A percentile compares a stretch with the other conserved stretches of the same genome.
phyloP scores from a whole-genome alignment of 2,113 vertebrate species.

The Oreocharis arfaki region DNA sequence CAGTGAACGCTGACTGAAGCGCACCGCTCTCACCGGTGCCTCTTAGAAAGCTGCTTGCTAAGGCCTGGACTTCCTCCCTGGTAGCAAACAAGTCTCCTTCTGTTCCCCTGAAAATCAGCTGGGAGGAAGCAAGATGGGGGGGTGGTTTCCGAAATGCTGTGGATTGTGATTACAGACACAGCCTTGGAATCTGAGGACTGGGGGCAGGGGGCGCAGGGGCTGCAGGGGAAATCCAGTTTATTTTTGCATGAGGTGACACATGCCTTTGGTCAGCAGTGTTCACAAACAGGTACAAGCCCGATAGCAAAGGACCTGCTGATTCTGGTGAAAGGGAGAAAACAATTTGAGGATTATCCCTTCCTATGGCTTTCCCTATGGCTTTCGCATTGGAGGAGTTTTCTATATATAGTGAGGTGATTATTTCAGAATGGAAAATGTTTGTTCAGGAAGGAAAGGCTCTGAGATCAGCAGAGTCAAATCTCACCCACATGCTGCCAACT shows the following conservation, averaged over 20 bases:
- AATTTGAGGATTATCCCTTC: neutral
- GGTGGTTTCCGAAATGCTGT: slow-evolving; percentile 47
- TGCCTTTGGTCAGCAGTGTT: neutral
- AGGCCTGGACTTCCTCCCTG: slow-evolving; percentile 46
- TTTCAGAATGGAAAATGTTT: slow-evolving; percentile 62
- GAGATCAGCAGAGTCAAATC: slow-evolving; percentile 39
- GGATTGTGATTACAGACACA: slow-evolving; percentile 7
- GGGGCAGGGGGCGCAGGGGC: neutral
- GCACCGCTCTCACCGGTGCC: neutral
- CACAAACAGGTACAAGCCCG: neutral
- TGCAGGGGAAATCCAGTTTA: neutral
- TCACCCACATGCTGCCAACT: neutral
- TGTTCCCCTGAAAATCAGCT: slow-evolving; percentile 63
- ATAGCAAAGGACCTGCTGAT: neutral
- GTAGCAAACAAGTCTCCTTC: slow-evolving; percentile 59
- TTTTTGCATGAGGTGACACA: neutral
- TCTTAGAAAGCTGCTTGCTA: neutral
- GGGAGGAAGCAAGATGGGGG: slow-evolving; percentile 60
- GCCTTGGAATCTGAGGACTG: neutral
- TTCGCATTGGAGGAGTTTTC: slow-evolving; percentile 5
- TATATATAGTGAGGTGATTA: slow-evolving; percentile 38
- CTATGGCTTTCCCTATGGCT: neutral
- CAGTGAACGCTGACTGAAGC: neutral
- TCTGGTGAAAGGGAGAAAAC: neutral
- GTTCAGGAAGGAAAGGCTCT: slow-evolving; percentile 63